phyloP scores from a whole-genome alignment of 2,888 invertebrate genomes.

The Folsomia manolachei region DNA sequence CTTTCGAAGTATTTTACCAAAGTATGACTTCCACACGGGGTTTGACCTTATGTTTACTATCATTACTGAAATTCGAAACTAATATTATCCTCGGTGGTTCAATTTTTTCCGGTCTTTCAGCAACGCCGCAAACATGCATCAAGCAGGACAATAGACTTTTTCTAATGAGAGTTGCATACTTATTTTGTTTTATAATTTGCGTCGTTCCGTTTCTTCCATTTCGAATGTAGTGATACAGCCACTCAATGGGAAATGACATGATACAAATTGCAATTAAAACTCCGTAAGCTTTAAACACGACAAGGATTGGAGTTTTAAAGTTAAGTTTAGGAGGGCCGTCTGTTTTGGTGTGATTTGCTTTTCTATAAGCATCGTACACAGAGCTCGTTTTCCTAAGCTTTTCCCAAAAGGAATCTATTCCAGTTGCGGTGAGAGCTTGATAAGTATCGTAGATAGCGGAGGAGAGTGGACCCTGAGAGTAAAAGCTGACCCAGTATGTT shows the following conservation, averaged over 20 bases:
- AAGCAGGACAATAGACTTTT: not conserved
- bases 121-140: not conserved
- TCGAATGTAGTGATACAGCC: not conserved
- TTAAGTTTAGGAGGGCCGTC: not conserved
- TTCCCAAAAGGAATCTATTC: conserved; percentile 12
- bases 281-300: conserved; percentile 13
- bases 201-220: not conserved
- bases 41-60: no score
- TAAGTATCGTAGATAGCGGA: not conserved
- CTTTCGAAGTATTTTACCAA: no score
- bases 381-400: not conserved
- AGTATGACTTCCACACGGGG: no score
- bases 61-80: not conserved
- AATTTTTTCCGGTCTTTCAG: not conserved
- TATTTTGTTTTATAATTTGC: no score
- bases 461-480: conserved; percentile 14
- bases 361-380: conserved; percentile 10
- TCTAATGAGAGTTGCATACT: not conserved
- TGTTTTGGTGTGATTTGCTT: conserved; percentile 3
- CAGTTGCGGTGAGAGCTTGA: not conserved
- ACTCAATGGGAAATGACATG: not conserved
- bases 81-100: not conserved
- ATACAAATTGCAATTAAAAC: not conserved
- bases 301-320: conserved; percentile 5
- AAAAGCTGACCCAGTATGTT: conserved; percentile 12